These are phyloP conservation scores for Hyphantria cunea DNA, from an alignment of 1,140 invertebrate species.

Conservation along the genomic window DNA sequence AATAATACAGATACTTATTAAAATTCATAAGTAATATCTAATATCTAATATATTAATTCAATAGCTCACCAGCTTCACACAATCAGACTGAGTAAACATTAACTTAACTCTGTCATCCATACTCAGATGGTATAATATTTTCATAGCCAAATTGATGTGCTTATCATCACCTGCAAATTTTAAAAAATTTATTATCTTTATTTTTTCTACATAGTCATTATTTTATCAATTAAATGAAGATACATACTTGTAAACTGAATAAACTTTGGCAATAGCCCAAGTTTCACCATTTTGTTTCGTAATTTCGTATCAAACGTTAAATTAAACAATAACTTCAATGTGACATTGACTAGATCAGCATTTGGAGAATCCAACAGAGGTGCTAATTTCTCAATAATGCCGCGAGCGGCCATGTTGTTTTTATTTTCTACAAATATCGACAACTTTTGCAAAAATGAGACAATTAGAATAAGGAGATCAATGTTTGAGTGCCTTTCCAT, in stretches of 20 bases:
- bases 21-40: not conserved
- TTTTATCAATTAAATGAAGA: conserved; percentile 2
- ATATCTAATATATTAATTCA: conserved; percentile 7
- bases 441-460: conserved; percentile 97
- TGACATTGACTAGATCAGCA: conserved; percentile 93
- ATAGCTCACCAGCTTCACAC: conserved; percentile 91
- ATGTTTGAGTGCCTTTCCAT: conserved; percentile 92
- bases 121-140: conserved; percentile 96
- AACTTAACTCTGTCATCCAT: conserved; percentile 97
- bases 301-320: conserved; percentile 97
- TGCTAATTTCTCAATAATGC: conserved; percentile 89
- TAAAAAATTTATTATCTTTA: not conserved
- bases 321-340: conserved; percentile 95
- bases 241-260: conserved; percentile 92
- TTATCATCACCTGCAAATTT: conserved; percentile 89
- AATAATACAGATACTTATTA: too few species aligned
- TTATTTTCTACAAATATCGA: conserved; percentile 97
- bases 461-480: conserved; percentile 94
- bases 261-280: conserved; percentile 94
- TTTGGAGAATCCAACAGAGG: conserved; percentile 87
- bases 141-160: conserved; percentile 92
- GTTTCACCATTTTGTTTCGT: conserved; percentile 93
- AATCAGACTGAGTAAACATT: conserved; percentile 98
- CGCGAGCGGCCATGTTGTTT: conserved; percentile 91
- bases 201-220: not conserved